Base-by-base conservation (phyloP, 2,888 invertebrate species). In the Agrenia bidenticulata region DNA sequence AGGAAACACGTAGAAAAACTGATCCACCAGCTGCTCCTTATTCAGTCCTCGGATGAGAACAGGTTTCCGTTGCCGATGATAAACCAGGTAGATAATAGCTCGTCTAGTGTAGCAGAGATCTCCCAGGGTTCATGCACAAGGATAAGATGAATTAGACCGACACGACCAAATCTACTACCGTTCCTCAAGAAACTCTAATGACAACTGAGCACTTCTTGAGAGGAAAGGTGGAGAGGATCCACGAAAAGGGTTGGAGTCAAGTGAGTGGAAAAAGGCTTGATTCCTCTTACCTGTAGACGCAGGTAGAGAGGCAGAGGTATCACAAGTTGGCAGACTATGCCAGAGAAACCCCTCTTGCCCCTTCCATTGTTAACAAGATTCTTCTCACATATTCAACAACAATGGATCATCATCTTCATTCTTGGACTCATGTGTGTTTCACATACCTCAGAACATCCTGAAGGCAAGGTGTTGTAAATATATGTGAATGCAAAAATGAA, bases 131-230 rank as follows among this genome's bases (percentile, higher is more conserved):
- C 32, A 32, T 32, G 5, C 11, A 11, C 32, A 32, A 32, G 5
- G 23, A 17, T 11, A 24, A 19, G 51, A 51, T 23, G 51, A 23
- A 51, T 19, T 51, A 51, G 7, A 5, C 17, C 2, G 51, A 23
- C 23, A 51, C n/a, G 15, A 17, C 15, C n/a, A 45, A 45, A 45
- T 45, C 9, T 5, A 17, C 45, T 45, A 17, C 5, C 19, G 45
- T 57, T 37, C 24, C 21, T 57, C 17, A 39, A 41, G 57, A 39
- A 57, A 39, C 39, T 57, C 57, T 4, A 23, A 41, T 41, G 19
- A 57, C 21, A 57, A 57, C 57, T 57, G 57, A 57, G 21, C 39
- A 41, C 55, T 45, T 45, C 19, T 45, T 17, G 51, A 51, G 51
- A 51, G 51, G 23, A 51, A 51, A 51, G 51, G 21, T 21, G 15